Evolutionary conservation across 2,888 invertebrate genomes (phyloP).

Genomic region (Kryphioiulus occultus): DNA sequence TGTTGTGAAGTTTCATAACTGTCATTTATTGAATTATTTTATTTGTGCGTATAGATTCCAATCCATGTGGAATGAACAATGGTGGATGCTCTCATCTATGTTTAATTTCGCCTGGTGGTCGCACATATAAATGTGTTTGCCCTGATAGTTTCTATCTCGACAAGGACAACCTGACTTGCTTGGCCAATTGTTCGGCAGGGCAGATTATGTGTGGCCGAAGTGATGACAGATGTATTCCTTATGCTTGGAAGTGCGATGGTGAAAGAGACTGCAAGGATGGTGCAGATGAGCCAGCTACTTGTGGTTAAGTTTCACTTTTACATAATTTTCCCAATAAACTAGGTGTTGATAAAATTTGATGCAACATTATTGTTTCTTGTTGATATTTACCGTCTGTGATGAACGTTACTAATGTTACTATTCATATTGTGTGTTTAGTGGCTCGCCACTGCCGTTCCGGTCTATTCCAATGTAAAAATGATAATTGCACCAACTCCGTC

Average conservation of each 20-base stretch:
- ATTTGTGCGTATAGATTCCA: conserved; percentile 65
- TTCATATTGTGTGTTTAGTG: conserved; percentile 56
- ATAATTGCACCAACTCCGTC: conserved; percentile 89
- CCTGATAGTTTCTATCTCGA: conserved; percentile 89
- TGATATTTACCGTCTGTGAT: conserved; percentile 1
- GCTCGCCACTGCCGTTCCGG: conserved; percentile 83
- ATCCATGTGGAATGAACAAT: conserved; percentile 91
- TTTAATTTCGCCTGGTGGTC: conserved; percentile 77
- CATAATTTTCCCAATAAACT: no score
- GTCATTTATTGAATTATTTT: not conserved
- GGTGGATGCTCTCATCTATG: conserved; percentile 97
- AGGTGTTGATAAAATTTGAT: not conserved
- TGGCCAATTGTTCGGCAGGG: conserved; percentile 91
- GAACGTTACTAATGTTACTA: conserved; percentile 44
- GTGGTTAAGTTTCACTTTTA: conserved; percentile 69
- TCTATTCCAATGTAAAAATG: conserved; percentile 92
- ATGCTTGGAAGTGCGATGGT: conserved; percentile 79
- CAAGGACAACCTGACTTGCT: conserved; percentile 84
- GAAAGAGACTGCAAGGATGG: conserved; percentile 88
- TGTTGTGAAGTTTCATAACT: not conserved
- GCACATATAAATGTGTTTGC: conserved; percentile 85
- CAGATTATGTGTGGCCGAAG: conserved; percentile 77
- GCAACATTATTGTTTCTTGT: not conserved
- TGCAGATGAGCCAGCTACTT: conserved; percentile 85
- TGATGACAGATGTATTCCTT: conserved; percentile 77